A percentile compares a stretch with the other conserved stretches of the same genome.
Conservation (phyloP, 1,140 invertebrate species). For the Temnothorax curvispinosus region DNA sequence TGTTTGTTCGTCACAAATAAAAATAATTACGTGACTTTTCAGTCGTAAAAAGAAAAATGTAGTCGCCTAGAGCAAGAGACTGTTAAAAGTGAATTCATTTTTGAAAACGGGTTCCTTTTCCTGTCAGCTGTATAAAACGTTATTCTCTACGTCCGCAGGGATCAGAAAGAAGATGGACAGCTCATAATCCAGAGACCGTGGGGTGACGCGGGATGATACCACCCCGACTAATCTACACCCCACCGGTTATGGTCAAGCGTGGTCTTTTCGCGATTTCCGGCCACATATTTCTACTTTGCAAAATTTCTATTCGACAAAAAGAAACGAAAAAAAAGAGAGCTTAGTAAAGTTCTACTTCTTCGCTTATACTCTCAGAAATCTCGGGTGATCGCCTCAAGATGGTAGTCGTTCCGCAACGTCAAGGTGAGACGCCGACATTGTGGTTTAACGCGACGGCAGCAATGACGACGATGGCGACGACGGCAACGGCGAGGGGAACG, state of each 20-base stretch:
- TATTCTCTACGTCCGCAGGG: neutral
- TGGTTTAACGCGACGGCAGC: constrained; percentile 30
- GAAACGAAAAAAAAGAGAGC: neutral
- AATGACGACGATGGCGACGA: neutral
- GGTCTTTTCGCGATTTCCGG: neutral
- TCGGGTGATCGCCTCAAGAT: constrained; percentile 20
- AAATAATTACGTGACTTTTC: neutral
- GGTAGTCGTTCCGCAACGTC: constrained; percentile 16
- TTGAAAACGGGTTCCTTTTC: neutral
- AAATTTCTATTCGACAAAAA: neutral
- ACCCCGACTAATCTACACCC: neutral
- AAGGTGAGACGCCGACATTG: constrained; percentile 49
- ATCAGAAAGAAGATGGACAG: neutral
- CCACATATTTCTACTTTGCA: neutral
- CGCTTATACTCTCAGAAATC: neutral
- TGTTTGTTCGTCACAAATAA: neutral
- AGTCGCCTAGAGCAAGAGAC: neutral
- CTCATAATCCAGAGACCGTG: neutral
- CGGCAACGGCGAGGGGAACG: neutral
- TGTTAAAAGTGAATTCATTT: neutral
- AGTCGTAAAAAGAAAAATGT: neutral
- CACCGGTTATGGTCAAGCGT: constrained; percentile 1
- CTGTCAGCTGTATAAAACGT: neutral
- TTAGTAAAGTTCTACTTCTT: neutral
- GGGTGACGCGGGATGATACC: neutral